Evolutionary conservation across 53 echinoderm and acorn worm species (phyloP).

Genomic region (Temnopleurus reevesii): DNA sequence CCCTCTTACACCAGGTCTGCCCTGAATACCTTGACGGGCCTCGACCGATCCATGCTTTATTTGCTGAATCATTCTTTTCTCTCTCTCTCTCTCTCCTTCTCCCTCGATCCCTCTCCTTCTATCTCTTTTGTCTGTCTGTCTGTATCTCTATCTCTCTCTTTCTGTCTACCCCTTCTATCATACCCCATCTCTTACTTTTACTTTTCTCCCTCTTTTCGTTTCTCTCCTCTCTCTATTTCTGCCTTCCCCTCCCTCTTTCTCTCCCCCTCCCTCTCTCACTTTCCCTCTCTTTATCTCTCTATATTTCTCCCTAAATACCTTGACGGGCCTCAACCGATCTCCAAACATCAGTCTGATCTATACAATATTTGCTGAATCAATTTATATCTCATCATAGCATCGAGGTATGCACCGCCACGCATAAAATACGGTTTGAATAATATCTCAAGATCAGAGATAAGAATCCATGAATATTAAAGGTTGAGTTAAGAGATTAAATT

Average conservation of each 20-base stretch:
- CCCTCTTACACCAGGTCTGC: too few species aligned
- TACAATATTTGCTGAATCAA: constrained; percentile 32
- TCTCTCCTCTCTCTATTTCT: too few species aligned
- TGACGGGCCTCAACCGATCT: not conserved
- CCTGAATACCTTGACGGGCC: too few species aligned
- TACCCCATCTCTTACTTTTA: too few species aligned
- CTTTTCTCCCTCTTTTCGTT: too few species aligned
- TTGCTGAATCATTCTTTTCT: not conserved
- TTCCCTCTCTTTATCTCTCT: too few species aligned
- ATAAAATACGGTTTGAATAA: not conserved
- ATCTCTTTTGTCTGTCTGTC: too few species aligned
- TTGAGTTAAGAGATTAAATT: not conserved
- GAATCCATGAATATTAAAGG: constrained; percentile 10
- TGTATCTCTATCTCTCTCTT: not conserved
- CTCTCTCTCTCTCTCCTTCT: not conserved
- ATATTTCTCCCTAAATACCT: not conserved
- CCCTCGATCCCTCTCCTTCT: not conserved
- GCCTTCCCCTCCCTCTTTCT: too few species aligned
- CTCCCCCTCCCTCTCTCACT: too few species aligned
- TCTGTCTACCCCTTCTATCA: too few species aligned
- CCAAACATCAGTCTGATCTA: not conserved
- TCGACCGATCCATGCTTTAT: too few species aligned
- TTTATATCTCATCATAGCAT: not conserved
- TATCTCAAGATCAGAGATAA: not conserved
- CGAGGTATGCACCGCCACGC: not conserved